Evolutionary conservation across 2,113 vertebrate species (phyloP).

Genomic region (Rhabdornis inornatus): DNA sequence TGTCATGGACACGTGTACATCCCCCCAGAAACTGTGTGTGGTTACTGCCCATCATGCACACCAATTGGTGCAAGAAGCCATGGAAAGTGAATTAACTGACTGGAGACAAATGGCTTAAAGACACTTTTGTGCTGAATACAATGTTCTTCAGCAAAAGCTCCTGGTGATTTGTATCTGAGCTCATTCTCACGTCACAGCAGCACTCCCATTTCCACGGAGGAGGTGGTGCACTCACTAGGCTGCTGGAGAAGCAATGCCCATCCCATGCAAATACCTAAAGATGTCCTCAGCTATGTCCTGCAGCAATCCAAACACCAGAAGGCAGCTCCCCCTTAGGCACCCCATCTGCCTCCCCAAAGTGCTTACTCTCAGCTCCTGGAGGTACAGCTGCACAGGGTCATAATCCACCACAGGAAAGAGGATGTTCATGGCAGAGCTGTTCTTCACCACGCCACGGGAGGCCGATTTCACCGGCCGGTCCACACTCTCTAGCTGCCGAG

Average conservation of each 20-base stretch:
- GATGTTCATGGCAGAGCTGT: neutral
- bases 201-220: neutral
- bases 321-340: neutral
- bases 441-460: constrained; percentile 71
- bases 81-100: neutral
- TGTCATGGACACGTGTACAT: neutral
- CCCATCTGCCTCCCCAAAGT: no score
- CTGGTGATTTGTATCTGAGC: neutral
- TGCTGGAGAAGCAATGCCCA: neutral
- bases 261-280: neutral
- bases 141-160: neutral
- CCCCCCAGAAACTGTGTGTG: fast-evolving
- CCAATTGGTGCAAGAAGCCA: neutral
- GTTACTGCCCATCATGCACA: neutral
- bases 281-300: neutral
- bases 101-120: neutral
- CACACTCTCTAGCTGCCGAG: constrained; percentile 81
- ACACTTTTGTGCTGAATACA: neutral
- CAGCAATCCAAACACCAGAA: neutral
- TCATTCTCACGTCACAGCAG: neutral
- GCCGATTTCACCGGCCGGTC: constrained; percentile 76
- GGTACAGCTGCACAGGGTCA: constrained; percentile 85
- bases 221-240: neutral
- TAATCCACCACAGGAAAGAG: constrained; percentile 87
- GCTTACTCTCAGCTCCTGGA: constrained; percentile 88